Evolutionary conservation across 2,888 invertebrate species (phyloP), one percentile per base, ranked within the genome.

Genomic region (Corbicula japonica): DNA sequence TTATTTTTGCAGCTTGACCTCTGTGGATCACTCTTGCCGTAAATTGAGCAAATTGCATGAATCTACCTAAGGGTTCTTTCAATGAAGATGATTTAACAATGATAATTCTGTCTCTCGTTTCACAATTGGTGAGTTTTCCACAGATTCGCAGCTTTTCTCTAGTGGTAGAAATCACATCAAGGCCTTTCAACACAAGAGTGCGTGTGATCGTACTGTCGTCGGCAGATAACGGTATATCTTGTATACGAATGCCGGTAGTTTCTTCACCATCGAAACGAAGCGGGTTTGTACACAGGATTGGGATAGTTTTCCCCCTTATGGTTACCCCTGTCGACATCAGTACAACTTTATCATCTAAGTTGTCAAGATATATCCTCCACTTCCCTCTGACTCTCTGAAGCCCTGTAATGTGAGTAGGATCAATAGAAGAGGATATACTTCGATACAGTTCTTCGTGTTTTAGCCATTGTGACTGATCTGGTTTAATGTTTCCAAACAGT

Each of bases 341-440:
- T 8, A n/a, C 34, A 30, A 46, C 69, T 69, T 69, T 69, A 30
- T 65, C 65, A 32, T 50, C 38, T n/a, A n/a, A n/a, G n/a, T n/a
- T n/a, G n/a, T n/a, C n/a, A n/a, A n/a, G n/a, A 63, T 72, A 72
- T 10, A 70, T 71, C 50, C 70, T 26, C 70, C 60, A 70, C 32
- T 60, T 34, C 2, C 58, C 70, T 35, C 30, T 60, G n/a, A 70
- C 26, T 35, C 70, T n/a, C 34, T 61, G 50, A 2, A 70, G 50
- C 2, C 69, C 69, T 30, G 58, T 46, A 12, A 69, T 58, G 21
- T 63, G 63, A 8, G 63, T 23, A 28, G 63, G 30, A 21, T 63
- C 63, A 48, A 48, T 48, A n/a, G n/a, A n/a, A n/a, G n/a, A n/a
- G n/a, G n/a, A n/a, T n/a, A n/a, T n/a, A n/a, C n/a, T n/a, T n/a